A percentile compares a stretch with the other conserved stretches of the same genome.
These are phyloP conservation scores for Scaptomyza flava DNA, from an alignment of 2,888 invertebrate genomes.

Conservation along the genomic window DNA sequence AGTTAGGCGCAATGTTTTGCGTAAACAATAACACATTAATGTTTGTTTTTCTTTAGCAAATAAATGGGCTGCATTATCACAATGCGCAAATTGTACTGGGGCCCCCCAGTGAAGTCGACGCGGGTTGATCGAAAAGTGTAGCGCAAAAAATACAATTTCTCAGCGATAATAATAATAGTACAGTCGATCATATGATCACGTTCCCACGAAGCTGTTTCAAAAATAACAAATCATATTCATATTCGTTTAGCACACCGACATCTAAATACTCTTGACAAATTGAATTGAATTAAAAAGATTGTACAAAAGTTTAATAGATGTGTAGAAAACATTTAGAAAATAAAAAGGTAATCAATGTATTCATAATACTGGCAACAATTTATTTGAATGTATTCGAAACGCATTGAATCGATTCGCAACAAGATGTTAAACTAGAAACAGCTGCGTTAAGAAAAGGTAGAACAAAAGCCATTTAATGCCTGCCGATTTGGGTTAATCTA, in stretches of 20 bases:
- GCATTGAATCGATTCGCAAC: not conserved
- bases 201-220: conserved; percentile 42
- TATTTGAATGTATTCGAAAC: not conserved
- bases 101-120: conserved; percentile 58
- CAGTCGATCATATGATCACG: conserved; percentile 40
- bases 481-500: conserved; percentile 27
- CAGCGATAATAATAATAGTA: conserved; percentile 11
- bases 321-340: too few relatives aligned
- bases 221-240: conserved; percentile 7
- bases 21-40: conserved; percentile 74
- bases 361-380: too few relatives aligned
- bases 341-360: too few relatives aligned
- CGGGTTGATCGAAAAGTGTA: conserved; percentile 41
- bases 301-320: too few relatives aligned
- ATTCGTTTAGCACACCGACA: not conserved
- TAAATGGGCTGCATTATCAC: conserved; percentile 60
- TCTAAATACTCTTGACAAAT: not conserved
- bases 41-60: conserved; percentile 57
- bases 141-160: conserved; percentile 1
- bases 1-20: conserved; percentile 51
- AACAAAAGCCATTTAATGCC: conserved; percentile 1
- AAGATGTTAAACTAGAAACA: not conserved
- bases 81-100: conserved; percentile 13
- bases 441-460: not conserved
- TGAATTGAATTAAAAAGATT: too few relatives aligned